Base-by-base conservation (phyloP, 2,113 vertebrate species). In the Uropsilus gracilis region DNA sequence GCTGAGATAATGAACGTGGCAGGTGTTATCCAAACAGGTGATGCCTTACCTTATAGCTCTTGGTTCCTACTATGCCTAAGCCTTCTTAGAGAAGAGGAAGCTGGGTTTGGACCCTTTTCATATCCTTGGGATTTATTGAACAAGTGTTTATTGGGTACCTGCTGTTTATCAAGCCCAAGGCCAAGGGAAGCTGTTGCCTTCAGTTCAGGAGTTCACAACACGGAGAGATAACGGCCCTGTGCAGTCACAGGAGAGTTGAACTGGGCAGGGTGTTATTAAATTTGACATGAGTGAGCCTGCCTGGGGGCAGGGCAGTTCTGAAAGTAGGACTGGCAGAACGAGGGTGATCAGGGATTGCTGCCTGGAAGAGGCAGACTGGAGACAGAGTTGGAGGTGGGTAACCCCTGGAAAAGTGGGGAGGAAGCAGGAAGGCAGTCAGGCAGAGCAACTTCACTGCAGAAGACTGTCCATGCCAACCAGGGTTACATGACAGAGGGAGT, bases 331-430 rank as follows among this genome's bases (percentile, higher is more conserved):
- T 59, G 48, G 61, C 57, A 75, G 37, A 78, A 42, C 24, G 6
- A 1, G 69, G 50, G 44, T 12, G 37, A 57, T 16, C 1, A 8
- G 8, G 34, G 64, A 78, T 39, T 48, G 34, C 71, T 88, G 85
- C 92, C 76, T 81, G 81, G 89, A 96, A 80, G 95, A 92, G 83
- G 50, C 34, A 89, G 30, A 50, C 78, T 46, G n/a, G 37, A 95
- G 42, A 24, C 64, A 64, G 87, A 81, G 42, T 42, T 64, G n/a
- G 42, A 72, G 22, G 32, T 13, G 18, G 61, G 24, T 44, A 28
- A 24, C 24, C 39, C 59, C 57, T 48, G 16, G 20, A 42, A 59
- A 85, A 34, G 24, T 37, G 14, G 50, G 64, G 34, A 94, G 53
- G 42, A 75, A 57, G 48, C 32, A 64, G 44, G 32, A 20, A 2